Evolutionary conservation across 2,888 invertebrate species (phyloP).

Genomic region (Lapara coniferarum): DNA sequence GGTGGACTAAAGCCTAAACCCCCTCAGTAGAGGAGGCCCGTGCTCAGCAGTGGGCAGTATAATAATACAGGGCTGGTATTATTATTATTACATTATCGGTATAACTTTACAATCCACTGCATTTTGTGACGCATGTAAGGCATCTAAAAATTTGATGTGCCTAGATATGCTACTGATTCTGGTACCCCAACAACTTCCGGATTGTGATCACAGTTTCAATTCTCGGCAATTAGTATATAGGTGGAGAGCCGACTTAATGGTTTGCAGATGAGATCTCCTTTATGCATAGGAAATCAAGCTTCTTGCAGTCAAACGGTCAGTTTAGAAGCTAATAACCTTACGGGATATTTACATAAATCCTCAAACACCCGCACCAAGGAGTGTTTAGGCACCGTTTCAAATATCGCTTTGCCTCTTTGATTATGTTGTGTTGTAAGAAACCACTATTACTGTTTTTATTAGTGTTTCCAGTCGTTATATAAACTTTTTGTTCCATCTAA

Average conservation of each 20-base stretch:
- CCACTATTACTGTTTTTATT: neutral
- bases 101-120: no score
- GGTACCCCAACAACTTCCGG: neutral
- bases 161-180: no score
- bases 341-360: neutral
- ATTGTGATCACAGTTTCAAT: no score
- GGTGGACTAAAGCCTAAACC: no score
- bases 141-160: no score
- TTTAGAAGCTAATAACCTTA: no score
- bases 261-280: neutral
- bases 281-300: neutral
- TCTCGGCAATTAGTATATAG: no score
- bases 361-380: neutral
- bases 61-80: no score
- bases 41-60: no score
- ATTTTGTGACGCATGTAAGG: no score
- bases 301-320: neutral
- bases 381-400: neutral
- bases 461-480: neutral
- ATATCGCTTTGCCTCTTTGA: neutral
- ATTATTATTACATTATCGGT: no score
- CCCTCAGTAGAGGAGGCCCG: no score
- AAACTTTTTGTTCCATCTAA: neutral
- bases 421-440: neutral
- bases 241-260: neutral